phyloP scores from a whole-genome alignment of 1,140 invertebrate species.

The Oncopeltus fasciatus region DNA sequence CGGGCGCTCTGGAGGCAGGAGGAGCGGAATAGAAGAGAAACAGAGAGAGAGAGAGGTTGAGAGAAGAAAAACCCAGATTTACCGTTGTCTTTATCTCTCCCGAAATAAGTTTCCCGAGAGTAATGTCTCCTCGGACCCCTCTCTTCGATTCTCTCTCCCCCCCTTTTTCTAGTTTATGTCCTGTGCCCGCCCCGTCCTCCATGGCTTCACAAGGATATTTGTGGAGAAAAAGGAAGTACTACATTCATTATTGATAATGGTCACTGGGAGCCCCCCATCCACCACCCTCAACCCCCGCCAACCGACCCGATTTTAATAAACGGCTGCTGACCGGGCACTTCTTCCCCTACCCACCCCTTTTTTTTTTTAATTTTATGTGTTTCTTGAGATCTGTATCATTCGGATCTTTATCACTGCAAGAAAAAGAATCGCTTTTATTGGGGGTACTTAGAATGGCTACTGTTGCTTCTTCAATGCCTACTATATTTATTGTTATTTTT shows the following conservation, averaged over 20 bases:
- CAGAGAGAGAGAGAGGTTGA: background rate
- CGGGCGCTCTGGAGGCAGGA: no score
- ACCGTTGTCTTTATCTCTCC: slow-evolving; percentile 2
- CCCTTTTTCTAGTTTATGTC: slow-evolving; percentile 6
- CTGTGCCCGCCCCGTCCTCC: background rate
- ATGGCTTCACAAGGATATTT: background rate
- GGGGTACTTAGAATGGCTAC: background rate
- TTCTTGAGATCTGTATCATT: background rate
- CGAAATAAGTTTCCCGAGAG: slow-evolving; percentile 6
- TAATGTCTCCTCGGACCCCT: background rate
- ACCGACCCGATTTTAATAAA: background rate
- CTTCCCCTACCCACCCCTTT: background rate
- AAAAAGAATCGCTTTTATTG: background rate
- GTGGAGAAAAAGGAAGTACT: background rate
- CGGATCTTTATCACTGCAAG: background rate
- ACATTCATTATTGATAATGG: slow-evolving; percentile 8
- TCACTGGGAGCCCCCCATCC: background rate
- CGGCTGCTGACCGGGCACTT: no score
- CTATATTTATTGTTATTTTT: no score
- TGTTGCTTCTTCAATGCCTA: no score
- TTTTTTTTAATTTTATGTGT: background rate
- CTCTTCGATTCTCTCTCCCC: slow-evolving; percentile 4
- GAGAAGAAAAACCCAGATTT: slow-evolving; percentile 1
- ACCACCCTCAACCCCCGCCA: no score
- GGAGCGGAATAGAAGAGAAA: background rate